phyloP scores from a whole-genome alignment of 1,140 invertebrate species.

The Reticulitermes speratus region DNA sequence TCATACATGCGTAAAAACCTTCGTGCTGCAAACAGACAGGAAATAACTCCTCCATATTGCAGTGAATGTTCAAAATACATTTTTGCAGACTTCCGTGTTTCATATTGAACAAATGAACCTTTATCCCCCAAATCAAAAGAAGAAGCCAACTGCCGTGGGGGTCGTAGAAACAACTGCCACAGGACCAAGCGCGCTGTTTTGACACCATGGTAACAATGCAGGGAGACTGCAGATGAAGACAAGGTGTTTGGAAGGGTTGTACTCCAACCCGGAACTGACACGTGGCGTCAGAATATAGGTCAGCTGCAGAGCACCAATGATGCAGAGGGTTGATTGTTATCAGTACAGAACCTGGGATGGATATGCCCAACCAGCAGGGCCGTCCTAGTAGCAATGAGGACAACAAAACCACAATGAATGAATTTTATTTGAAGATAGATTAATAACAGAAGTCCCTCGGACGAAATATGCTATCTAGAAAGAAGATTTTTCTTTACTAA shows the following conservation, averaged over 20 bases:
- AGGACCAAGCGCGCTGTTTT: not conserved
- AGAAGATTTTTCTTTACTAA: too few relatives aligned
- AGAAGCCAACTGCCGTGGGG: not conserved
- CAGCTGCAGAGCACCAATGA: not conserved
- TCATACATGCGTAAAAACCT: too few relatives aligned
- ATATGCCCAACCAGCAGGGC: too few relatives aligned
- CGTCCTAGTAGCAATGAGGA: too few relatives aligned
- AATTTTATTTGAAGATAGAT: too few relatives aligned
- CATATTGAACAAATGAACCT: not conserved
- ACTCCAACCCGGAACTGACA: not conserved
- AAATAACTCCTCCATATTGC: not conserved
- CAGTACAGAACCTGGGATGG: not conserved
- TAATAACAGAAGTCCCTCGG: too few relatives aligned
- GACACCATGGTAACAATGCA: not conserved
- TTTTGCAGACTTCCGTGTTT: slow-evolving; percentile 11
- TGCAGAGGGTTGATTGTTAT: not conserved
- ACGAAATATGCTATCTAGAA: too few relatives aligned
- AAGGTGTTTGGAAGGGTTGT: not conserved
- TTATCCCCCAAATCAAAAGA: not conserved
- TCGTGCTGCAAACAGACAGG: not conserved
- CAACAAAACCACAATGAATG: too few relatives aligned
- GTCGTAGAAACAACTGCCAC: not conserved
- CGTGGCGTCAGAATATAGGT: not conserved
- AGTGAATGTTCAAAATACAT: not conserved
- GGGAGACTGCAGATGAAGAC: not conserved